Conservation (phyloP, 2,797 vertebrate species). For the Graptemys geographica region DNA sequence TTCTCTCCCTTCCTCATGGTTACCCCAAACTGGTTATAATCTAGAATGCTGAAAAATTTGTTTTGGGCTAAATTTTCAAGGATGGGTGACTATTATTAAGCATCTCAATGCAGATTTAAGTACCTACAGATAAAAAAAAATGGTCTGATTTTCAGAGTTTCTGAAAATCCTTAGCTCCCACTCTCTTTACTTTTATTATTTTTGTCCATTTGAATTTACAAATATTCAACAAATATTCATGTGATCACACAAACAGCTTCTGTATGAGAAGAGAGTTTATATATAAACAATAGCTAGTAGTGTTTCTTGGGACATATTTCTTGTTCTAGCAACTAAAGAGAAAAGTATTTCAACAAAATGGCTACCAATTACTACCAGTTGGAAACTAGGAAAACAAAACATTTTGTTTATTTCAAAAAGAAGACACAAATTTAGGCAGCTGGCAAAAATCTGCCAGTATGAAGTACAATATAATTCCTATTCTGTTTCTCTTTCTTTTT, state of each 20-base stretch:
- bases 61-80: fast-evolving
- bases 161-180: not conserved
- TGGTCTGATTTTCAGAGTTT: not conserved
- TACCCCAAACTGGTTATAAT: not conserved
- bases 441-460: not conserved
- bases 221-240: not conserved
- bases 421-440: not conserved
- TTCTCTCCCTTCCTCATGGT: not conserved
- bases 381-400: not conserved
- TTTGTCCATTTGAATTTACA: not conserved
- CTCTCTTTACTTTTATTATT: not conserved
- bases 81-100: not conserved
- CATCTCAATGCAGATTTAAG: not conserved
- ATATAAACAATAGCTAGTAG: not conserved
- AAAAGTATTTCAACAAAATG: not conserved
- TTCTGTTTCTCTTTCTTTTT: not conserved
- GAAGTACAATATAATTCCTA: constrained; percentile 1
- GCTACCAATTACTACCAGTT: not conserved
- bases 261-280: not conserved
- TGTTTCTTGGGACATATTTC: not conserved
- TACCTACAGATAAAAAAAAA: not conserved
- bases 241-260: constrained; percentile 24
- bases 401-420: not conserved
- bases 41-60: not conserved
- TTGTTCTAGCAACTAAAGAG: not conserved